Base-by-base conservation (phyloP, 2,888 invertebrate species). In the Meiosimyza decipiens region DNA sequence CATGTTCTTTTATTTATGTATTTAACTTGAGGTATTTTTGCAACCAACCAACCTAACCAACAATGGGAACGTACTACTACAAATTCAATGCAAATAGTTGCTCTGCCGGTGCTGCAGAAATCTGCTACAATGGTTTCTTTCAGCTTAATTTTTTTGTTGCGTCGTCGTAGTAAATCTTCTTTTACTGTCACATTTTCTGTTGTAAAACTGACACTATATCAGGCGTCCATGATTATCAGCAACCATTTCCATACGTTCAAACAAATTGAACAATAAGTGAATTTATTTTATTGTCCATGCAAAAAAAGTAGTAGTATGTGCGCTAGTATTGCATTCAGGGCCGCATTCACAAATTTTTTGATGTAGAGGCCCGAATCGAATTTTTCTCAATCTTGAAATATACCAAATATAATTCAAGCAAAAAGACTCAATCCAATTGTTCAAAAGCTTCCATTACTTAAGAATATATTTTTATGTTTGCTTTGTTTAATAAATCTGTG, bases 131-230 rank as follows among this genome's bases (percentile, higher is more conserved):
- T 9, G 7, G 40, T 40, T 40, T 40, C 40, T 40, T 40, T 28
- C 59, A 22, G 33, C 16, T 16, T 33, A 16, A 16, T 40, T 15
- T 40, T 40, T 15, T 13, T 47, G 62, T 11, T 62, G 40, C 63
- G 47, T 63, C 63, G 47, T 63, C 63, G 63, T 63, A 33, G 63
- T 63, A n/a, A 63, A 63, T 63, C 63, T 62, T 62, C 40, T 63
- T 63, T 63, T 62, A 62, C 62, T 47, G 62, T 63, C 63, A 63
- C 63, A 63, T 40, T 63, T 63, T 49, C 62, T 49, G 63, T 63
- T 47, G 49, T 49, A 62, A 40, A 63, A 47, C 63, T 63, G 63
- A 63, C 63, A 49, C 63, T 47, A 47, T 63, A 63, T 16, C 63
- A 63, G 63, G 63, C n/a, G 49, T 2, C 4, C 63, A 63, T 40